Conservation (phyloP, 2,797 vertebrate species). For the Xiphorhynchus erythropygius region DNA sequence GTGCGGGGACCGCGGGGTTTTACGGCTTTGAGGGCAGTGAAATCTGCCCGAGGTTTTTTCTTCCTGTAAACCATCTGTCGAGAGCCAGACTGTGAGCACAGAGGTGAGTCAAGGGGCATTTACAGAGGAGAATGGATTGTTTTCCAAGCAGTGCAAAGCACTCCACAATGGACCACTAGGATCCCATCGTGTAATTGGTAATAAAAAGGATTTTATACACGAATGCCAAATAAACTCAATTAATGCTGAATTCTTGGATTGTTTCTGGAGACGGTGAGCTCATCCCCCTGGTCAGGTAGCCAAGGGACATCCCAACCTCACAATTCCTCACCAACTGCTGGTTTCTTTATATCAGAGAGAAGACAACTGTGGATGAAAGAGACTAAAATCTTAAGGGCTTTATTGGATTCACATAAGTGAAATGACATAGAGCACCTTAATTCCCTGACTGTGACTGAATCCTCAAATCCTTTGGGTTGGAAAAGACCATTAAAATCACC, state of each 20-base stretch:
- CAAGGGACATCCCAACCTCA: not conserved
- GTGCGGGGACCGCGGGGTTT: fast-evolving
- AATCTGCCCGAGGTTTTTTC: not conserved
- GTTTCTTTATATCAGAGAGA: not conserved
- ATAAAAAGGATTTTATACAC: not conserved
- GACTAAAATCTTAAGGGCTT: not conserved
- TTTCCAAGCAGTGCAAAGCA: not conserved
- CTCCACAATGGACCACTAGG: not conserved
- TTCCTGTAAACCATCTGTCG: not conserved
- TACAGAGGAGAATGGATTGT: not conserved
- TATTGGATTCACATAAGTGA: not conserved
- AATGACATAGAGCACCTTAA: not conserved
- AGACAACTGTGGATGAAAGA: not conserved
- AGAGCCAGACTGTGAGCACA: not conserved
- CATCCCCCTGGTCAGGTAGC: not conserved
- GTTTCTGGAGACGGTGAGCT: not conserved
- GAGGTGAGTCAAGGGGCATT: not conserved
- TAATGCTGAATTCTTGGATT: not conserved
- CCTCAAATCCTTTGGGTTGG: not conserved
- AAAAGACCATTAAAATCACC: not conserved
- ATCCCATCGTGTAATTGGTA: not conserved
- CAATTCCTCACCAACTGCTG: not conserved
- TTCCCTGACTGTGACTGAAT: not conserved
- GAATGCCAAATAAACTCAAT: not conserved
- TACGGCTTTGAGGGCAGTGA: fast-evolving